A percentile compares a stretch with the other conserved stretches of the same genome.
Conservation (phyloP, 1,140 invertebrate species). For the Prorops nasuta region DNA sequence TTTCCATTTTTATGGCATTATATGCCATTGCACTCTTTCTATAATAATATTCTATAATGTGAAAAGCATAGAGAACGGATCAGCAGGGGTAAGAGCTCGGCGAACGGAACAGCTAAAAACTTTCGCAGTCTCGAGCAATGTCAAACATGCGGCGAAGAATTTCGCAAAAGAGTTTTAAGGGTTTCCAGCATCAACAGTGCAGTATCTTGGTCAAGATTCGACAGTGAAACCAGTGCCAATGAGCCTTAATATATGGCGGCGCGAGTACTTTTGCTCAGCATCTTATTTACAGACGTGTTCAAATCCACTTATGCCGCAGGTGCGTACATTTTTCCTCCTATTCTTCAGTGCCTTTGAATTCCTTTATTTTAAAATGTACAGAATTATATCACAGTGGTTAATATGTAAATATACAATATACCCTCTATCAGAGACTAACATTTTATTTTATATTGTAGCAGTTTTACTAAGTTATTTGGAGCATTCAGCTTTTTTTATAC, state of each 20-base stretch:
- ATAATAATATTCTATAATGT: too few relatives aligned
- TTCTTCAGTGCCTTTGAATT: background rate
- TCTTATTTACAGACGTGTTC: conserved; percentile 57
- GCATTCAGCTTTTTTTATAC: too few relatives aligned
- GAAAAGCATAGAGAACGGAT: background rate
- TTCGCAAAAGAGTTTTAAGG: conserved; percentile 16
- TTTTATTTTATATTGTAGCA: too few relatives aligned
- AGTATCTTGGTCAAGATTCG: conserved; percentile 28
- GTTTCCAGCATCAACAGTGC: too few relatives aligned
- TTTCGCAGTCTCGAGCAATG: conserved; percentile 17
- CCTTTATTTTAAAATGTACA: background rate
- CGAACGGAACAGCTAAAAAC: conserved; percentile 21
- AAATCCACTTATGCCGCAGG: conserved; percentile 48
- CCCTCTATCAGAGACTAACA: too few relatives aligned
- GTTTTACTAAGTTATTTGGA: too few relatives aligned
- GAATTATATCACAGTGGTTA: too few relatives aligned
- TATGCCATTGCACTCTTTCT: too few relatives aligned
- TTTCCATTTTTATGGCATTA: too few relatives aligned
- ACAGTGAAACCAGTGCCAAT: conserved; percentile 40
- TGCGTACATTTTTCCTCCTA: conserved; percentile 26
- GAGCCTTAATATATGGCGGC: conserved; percentile 55
- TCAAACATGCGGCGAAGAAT: conserved; percentile 34
- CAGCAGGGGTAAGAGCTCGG: conserved; percentile 17
- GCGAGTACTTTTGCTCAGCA: conserved; percentile 53
- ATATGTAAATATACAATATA: too few relatives aligned